Evolutionary conservation across 2,113 vertebrate species (phyloP), one percentile per base, ranked within the genome.

Genomic region (Oreochromis aureus): DNA sequence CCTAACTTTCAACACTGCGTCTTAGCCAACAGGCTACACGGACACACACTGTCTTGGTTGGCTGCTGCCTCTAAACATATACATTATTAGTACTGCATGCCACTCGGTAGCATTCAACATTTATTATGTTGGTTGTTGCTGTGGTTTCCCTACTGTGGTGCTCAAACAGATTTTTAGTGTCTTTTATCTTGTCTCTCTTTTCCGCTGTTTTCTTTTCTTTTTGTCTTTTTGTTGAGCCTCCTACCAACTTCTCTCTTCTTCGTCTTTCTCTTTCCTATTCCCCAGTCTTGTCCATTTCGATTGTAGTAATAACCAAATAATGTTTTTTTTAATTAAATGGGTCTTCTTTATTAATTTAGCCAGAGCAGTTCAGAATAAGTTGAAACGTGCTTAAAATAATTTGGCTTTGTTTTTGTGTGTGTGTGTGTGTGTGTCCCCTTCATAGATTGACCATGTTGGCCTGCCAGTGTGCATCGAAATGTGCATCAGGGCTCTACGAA

Each of bases 391-490:
- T 39, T 80, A 18, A 59, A 56, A 13, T 58, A 2, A 84, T 39
- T 58, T 2, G 2, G 5, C 54, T 54, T 78, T 46, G 19, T 94
- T 80, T 71, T 36, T n/a, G 92, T 34, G 6, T 66, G 12, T 36
- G 2, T 63, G 30, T 36, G 58, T 36, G 18, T 63, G 93, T 89
- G 87, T 94, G 94, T 30, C 27, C 5, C 15, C 34, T 66, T 39
- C 63, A 76, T 92, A 99, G 98, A 97, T 98, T 5, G 97, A 97
- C 93, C 95, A 94, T 66, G 96, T 95, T 93, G 98, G 98, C 86
- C 96, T 99, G 87, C 97, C 97, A 59, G 96, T 96, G 36, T 99
- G 98, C 93, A 97, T 99, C 89, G 98, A 99, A 86, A 95, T 99
- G 83, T 99, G 98, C 89, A 97, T 99, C 73, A 97, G 97, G 93